Evolutionary conservation across 2,888 invertebrate species (phyloP).

Genomic region (Lissocephala sabroskyi): DNA sequence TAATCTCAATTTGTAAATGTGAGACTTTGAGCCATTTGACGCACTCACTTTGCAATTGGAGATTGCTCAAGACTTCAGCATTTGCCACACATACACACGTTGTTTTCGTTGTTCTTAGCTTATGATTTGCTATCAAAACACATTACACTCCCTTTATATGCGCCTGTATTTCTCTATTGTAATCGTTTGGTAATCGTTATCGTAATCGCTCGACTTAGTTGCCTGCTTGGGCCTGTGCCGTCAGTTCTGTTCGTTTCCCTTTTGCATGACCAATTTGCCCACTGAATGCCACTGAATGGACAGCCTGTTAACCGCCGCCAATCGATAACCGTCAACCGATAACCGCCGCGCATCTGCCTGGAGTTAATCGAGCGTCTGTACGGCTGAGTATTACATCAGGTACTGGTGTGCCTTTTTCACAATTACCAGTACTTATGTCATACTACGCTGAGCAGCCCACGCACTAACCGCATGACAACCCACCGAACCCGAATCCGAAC

Average conservation of each 20-base stretch:
- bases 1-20: constrained; percentile 99
- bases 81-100: constrained; percentile 47
- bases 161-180: constrained; percentile 15
- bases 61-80: constrained; percentile 70
- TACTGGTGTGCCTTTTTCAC: constrained; percentile 83
- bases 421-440: constrained; percentile 92
- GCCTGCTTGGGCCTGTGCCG: background rate
- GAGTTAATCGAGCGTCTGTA: constrained; percentile 74
- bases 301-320: constrained; percentile 4
- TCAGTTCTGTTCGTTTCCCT: background rate
- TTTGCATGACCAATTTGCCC: background rate
- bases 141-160: constrained; percentile 20
- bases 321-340: background rate
- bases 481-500: background rate
- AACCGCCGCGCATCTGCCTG: background rate
- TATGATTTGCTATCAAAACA: constrained; percentile 18
- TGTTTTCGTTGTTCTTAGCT: constrained; percentile 20
- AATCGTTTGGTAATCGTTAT: constrained; percentile 17
- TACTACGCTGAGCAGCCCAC: constrained; percentile 80
- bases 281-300: background rate
- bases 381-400: constrained; percentile 99
- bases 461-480: constrained; percentile 66
- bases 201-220: constrained; percentile 20
- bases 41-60: constrained; percentile 73
- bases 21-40: constrained; percentile 76